Percentiles rank a stretch among this genome's conserved stretches.
These are phyloP conservation scores for Acronicta aceris DNA, from an alignment of 2,888 invertebrate species.

Conservation along the genomic window DNA sequence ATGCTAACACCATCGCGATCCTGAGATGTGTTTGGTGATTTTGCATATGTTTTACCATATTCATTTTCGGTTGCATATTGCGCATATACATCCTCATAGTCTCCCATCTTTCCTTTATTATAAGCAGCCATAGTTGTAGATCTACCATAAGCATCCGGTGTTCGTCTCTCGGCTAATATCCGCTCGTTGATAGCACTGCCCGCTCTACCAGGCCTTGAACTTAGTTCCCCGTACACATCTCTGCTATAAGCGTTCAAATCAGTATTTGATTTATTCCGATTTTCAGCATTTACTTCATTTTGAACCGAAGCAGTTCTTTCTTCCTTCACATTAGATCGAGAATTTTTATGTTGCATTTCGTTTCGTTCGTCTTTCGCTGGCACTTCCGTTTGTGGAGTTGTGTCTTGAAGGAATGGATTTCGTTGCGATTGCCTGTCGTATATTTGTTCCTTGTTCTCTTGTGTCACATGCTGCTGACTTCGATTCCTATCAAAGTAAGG, in stretches of 20 bases:
- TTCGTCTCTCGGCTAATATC: constrained; percentile 91
- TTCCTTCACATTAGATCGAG: constrained; percentile 59
- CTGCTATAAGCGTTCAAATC: constrained; percentile 71
- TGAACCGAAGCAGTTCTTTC: constrained; percentile 63
- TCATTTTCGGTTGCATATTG: constrained; percentile 76
- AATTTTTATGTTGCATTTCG: constrained; percentile 61
- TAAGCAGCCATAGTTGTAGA: constrained; percentile 86
- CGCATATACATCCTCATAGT: constrained; percentile 94
- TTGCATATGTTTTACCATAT: constrained; percentile 87
- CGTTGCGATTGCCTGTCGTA: constrained; percentile 77
- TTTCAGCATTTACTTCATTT: constrained; percentile 69
- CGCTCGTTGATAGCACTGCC: constrained; percentile 76
- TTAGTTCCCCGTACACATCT: constrained; percentile 80
- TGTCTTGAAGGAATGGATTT: constrained; percentile 82
- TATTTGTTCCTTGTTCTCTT: constrained; percentile 72
- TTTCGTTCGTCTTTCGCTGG: constrained; percentile 60
- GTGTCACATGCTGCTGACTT: constrained; percentile 69
- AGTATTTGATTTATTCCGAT: constrained; percentile 59
- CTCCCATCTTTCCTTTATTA: constrained; percentile 85
- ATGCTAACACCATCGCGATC: constrained; percentile 70
- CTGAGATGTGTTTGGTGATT: constrained; percentile 89
- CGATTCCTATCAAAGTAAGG: constrained; percentile 86
- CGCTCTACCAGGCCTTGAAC: constrained; percentile 67
- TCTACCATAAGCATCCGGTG: constrained; percentile 95
- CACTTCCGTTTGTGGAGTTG: constrained; percentile 65